Base-by-base conservation (phyloP, 1,140 invertebrate genomes). In the Nixonia krombeini region DNA sequence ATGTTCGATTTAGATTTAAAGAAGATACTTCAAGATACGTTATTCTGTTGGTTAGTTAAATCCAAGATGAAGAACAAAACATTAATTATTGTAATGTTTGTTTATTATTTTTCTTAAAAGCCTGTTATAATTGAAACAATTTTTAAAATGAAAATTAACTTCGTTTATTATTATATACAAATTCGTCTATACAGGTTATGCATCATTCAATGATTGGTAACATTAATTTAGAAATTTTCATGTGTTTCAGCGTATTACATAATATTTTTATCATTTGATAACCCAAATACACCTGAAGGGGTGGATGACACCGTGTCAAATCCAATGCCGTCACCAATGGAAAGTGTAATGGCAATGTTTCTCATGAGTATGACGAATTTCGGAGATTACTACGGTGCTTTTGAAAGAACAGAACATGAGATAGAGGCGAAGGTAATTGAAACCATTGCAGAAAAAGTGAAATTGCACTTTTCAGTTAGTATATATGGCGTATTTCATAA, bases 301-400 rank as follows among this genome's bases (percentile, higher is more conserved):
- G 89, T 91, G 1, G 91, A 92, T 63, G 91, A 93, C 75, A 89
- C 90, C 0, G 86, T 89, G 41, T 79, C 67, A 15, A 96, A 96
- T 86, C 94, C 94, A 0, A 92, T 96, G 89, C 91, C 93, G 0
- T 94, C 91, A 9, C 94, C 96, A 0, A 91, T 94, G 79, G 96
- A 99, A 82, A 95, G 96, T 7, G 89, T 99, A 6, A 94, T 99
- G 89, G 94, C 94, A 1, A 97, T 98, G 95, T 98, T 99, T 76
- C 88, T 99, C 16, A 98, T 99, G 94, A 99, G 96, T 0, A 88
- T 99, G 68, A 96, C 96, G 1, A 97, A 97, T 65, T 99, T 99
- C 79, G 96, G 94, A 0, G 94, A 96, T 78, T 96, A 97, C 74
- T 99, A 96, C 79, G 89, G 90, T 1, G 91, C 94, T 0, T 95